Base-by-base conservation (phyloP, 2,797 vertebrate species). In the Diglossa cyanea region DNA sequence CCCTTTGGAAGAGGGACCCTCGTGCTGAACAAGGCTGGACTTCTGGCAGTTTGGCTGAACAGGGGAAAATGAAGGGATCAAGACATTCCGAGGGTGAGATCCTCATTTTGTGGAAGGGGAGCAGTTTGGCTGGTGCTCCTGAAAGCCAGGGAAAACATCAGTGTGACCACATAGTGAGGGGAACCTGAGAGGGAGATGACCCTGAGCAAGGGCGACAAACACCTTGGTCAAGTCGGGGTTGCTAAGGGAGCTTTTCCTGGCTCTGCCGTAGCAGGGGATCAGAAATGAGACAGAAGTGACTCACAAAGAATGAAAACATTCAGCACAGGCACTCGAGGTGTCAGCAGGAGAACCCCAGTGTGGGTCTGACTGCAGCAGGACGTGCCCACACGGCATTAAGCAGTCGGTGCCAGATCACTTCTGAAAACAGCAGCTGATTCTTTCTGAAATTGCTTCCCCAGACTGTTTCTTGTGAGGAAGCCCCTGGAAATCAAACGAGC, bases 221-320 rank as follows among this genome's bases (percentile, higher is more conserved):
- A 31, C 57, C 31, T 3, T 0, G 7, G 47, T 45, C 70, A n/a
- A 8, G 20, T 0, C n/a, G 17, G 31, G 26, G 31, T 16, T 51
- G 73, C 31, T 11, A 8, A 53, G 51, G 70, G 66, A 73, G 86
- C 33, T 61, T 62, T 55, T 62, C 65, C 65, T 8, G 1, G 26
- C 66, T 58, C 53, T 71, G 57, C 80, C 39, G n/a, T 4, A 54
- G 72, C 57, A 54, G 31, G 55, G 85, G 77, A 54, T 73, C 82
- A 88, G 62, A 88, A 93, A 66, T 28, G 66, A 93, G 82, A 45
- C 60, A 84, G 35, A 93, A 67, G 16, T 17, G 13, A 81, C 33
- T 86, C 73, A 73, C n/a, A 48, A 81, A 80, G 54, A 37, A 28
- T 23, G 37, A 81, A 80, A 84, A 67, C 30, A 28, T 16, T 65